phyloP scores from a whole-genome alignment of 2,888 invertebrate species.

The Cheilosia soror region DNA sequence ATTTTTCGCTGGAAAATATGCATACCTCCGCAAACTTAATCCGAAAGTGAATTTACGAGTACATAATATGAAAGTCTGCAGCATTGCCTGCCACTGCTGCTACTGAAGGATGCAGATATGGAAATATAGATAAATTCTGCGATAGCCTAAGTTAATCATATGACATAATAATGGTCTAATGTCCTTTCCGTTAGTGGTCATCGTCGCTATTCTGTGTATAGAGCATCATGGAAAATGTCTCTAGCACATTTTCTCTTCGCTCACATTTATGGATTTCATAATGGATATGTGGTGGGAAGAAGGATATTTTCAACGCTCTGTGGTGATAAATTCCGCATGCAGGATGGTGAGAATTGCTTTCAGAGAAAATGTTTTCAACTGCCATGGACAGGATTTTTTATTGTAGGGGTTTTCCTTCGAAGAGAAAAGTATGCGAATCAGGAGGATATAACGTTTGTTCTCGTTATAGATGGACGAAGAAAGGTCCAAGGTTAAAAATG shows the following conservation, averaged over 20 bases:
- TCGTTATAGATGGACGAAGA: not conserved
- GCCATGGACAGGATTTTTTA: conserved; percentile 4
- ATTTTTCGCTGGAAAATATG: conserved; percentile 43
- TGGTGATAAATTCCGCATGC: conserved; percentile 33
- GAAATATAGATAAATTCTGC: conserved; percentile 57
- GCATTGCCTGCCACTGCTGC: conserved; percentile 17
- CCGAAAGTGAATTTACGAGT: conserved; percentile 68
- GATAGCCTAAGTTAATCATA: conserved; percentile 67
- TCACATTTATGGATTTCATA: not conserved
- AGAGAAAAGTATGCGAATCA: not conserved
- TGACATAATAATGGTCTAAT: conserved; percentile 68
- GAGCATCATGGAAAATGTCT: conserved; percentile 8
- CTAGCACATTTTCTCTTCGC: conserved; percentile 24
- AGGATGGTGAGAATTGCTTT: conserved; percentile 32
- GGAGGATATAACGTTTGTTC: not conserved
- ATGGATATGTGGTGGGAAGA: not conserved
- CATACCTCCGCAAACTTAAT: conserved; percentile 67
- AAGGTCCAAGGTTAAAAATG: not conserved
- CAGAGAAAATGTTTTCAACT: conserved; percentile 6
- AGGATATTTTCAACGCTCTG: conserved; percentile 4
- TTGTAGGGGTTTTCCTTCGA: not conserved
- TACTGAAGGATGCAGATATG: conserved; percentile 42
- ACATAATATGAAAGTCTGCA: not conserved
- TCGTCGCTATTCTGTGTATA: conserved; percentile 5
- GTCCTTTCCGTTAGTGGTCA: conserved; percentile 49